These are phyloP conservation scores for Amiota minor DNA, from an alignment of 2,888 invertebrate genomes.

Conservation along the genomic window DNA sequence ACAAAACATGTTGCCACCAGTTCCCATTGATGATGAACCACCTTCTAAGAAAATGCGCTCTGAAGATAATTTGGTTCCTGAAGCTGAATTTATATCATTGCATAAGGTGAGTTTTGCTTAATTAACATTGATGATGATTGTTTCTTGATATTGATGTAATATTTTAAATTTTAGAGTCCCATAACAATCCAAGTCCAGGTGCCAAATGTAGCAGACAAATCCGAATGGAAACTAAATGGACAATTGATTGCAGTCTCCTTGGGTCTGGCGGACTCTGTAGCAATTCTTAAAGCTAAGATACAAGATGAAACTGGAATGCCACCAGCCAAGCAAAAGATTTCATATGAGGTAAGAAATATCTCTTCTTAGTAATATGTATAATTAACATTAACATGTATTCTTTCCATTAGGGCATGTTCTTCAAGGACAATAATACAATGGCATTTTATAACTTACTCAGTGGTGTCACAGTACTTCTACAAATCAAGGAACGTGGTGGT, in stretches of 20 bases:
- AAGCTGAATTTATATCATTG: constrained; percentile 83
- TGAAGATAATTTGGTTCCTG: constrained; percentile 94
- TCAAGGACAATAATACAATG: constrained; percentile 95
- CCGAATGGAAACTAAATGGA: constrained; percentile 96
- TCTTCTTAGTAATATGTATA: neutral
- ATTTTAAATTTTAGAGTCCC: constrained; percentile 77
- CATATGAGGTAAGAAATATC: constrained; percentile 87
- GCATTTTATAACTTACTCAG: constrained; percentile 96
- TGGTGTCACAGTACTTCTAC: constrained; percentile 87
- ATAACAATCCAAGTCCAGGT: constrained; percentile 87
- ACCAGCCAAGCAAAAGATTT: constrained; percentile 96
- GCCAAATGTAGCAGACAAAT: constrained; percentile 88
- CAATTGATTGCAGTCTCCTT: constrained; percentile 87
- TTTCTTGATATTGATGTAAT: neutral
- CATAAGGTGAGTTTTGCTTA: constrained; percentile 75
- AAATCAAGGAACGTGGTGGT: constrained; percentile 97
- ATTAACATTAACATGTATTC: neutral
- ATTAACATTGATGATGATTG: neutral
- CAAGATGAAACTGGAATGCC: constrained; percentile 92
- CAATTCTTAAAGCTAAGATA: constrained; percentile 89
- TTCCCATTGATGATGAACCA: constrained; percentile 84
- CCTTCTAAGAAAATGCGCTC: constrained; percentile 90
- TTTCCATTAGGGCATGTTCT: constrained; percentile 88
- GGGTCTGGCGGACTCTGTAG: constrained; percentile 85
- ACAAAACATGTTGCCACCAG: constrained; percentile 74